These are phyloP conservation scores for Nebria salina DNA, from an alignment of 2,888 invertebrate species.

Conservation along the genomic window DNA sequence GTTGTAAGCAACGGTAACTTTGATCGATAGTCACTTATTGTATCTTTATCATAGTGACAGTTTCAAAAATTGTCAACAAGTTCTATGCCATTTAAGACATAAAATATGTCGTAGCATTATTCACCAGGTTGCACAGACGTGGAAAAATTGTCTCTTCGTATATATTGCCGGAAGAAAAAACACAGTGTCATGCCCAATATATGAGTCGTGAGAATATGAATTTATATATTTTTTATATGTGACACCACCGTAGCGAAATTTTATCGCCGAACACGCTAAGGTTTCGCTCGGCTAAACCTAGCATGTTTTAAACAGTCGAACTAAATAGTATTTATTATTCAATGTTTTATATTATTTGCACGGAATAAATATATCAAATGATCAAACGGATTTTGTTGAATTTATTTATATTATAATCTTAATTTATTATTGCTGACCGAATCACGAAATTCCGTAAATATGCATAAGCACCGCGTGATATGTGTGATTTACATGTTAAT, in stretches of 20 bases:
- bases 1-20: not conserved
- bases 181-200: slow-evolving; percentile 43
- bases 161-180: slow-evolving; percentile 20
- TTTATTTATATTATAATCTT: no score
- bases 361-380: not conserved
- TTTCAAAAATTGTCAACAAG: slow-evolving; percentile 42
- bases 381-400: no score
- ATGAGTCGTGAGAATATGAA: slow-evolving; percentile 33
- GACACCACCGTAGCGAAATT: slow-evolving; percentile 28
- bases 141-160: slow-evolving; percentile 41
- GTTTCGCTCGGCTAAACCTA: slow-evolving; percentile 19
- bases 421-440: not conserved
- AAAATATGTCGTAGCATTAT: slow-evolving; percentile 43
- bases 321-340: no score
- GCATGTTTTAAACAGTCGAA: no score
- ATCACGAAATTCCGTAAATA: slow-evolving; percentile 33
- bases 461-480: slow-evolving; percentile 30
- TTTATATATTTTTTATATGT: slow-evolving; percentile 37
- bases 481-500: slow-evolving; percentile 36
- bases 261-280: slow-evolving; percentile 49
- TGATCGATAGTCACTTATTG: slow-evolving; percentile 46
- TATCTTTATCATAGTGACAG: slow-evolving; percentile 42
- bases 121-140: slow-evolving; percentile 32
- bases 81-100: slow-evolving; percentile 45
- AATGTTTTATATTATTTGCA: not conserved